A percentile compares a stretch with the other conserved stretches of the same genome.
phyloP scores from a whole-genome alignment of 2,888 invertebrate genomes.

The Tinea pellionella region DNA sequence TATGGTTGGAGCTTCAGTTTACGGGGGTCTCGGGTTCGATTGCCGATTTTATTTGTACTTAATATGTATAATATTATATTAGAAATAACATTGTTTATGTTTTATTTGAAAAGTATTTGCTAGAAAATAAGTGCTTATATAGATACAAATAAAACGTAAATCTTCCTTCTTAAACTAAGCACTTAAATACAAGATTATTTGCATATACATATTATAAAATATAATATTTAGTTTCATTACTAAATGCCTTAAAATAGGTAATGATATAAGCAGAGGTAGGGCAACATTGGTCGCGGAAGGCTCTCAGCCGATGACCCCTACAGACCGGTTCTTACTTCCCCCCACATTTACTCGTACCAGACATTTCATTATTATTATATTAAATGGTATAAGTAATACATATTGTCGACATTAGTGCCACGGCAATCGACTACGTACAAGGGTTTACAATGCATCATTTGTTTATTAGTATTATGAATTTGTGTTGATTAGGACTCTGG shows the following conservation, averaged over 20 bases:
- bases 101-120: too few relatives aligned
- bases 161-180: neutral
- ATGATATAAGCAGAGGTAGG: slow-evolving; percentile 5
- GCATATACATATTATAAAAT: neutral
- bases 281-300: slow-evolving; percentile 49
- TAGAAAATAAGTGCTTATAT: too few relatives aligned
- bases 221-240: slow-evolving; percentile 1
- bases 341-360: slow-evolving; percentile 30
- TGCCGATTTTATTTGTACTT: too few relatives aligned
- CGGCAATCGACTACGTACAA: too few relatives aligned
- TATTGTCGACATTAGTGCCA: slow-evolving; percentile 58
- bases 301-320: slow-evolving; percentile 66
- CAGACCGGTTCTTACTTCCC: slow-evolving; percentile 54
- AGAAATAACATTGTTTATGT: too few relatives aligned
- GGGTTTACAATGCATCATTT: too few relatives aligned
- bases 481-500: too few relatives aligned
- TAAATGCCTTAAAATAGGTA: slow-evolving; percentile 11
- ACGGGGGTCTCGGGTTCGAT: too few relatives aligned
- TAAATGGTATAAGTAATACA: slow-evolving; percentile 69
- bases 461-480: too few relatives aligned
- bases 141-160: neutral
- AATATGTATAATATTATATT: too few relatives aligned
- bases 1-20: too few relatives aligned
- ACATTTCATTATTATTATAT: slow-evolving; percentile 70
- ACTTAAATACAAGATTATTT: neutral